A percentile compares a stretch with the other conserved stretches of the same genome.
Evolutionary conservation across 1,140 invertebrate species (phyloP).

Genomic region (Mamestra configurata): DNA sequence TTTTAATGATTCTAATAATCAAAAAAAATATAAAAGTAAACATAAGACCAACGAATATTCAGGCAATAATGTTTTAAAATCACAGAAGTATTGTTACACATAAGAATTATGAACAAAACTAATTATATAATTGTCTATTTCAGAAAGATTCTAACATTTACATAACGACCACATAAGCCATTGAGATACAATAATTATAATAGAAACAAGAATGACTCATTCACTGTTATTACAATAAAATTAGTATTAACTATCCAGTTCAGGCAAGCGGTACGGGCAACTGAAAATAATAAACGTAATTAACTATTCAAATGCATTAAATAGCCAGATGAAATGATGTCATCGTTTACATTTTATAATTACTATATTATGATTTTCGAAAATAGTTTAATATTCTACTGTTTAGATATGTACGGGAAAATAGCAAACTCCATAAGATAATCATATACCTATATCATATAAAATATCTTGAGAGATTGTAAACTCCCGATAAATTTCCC

Average conservation of each 20-base stretch:
- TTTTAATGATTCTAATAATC: conserved; percentile 41
- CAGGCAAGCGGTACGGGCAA: conserved; percentile 65
- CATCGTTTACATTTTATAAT: conserved; percentile 32
- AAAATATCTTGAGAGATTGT: no score
- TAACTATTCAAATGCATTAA: conserved; percentile 47
- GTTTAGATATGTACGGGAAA: no score
- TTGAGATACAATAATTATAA: conserved; percentile 42
- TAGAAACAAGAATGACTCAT: conserved; percentile 53
- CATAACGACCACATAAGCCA: conserved; percentile 38
- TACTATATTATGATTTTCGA: conserved; percentile 27
- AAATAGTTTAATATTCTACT: conserved; percentile 47
- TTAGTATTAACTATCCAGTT: conserved; percentile 64
- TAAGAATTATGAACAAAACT: conserved; percentile 49
- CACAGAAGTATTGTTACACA: conserved; percentile 65
- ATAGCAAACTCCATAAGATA: no score
- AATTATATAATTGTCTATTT: conserved; percentile 58
- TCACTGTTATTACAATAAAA: conserved; percentile 52
- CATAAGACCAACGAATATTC: conserved; percentile 48
- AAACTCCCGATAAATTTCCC: no score
- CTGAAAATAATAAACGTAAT: conserved; percentile 46
- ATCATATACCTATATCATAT: no score
- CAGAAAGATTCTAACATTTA: conserved; percentile 55
- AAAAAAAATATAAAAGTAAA: conserved; percentile 42
- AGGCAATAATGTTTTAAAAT: conserved; percentile 63
- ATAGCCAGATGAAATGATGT: conserved; percentile 19